Base-by-base conservation (phyloP, 2,113 vertebrate species). In the Myxocyprinus asiaticus region DNA sequence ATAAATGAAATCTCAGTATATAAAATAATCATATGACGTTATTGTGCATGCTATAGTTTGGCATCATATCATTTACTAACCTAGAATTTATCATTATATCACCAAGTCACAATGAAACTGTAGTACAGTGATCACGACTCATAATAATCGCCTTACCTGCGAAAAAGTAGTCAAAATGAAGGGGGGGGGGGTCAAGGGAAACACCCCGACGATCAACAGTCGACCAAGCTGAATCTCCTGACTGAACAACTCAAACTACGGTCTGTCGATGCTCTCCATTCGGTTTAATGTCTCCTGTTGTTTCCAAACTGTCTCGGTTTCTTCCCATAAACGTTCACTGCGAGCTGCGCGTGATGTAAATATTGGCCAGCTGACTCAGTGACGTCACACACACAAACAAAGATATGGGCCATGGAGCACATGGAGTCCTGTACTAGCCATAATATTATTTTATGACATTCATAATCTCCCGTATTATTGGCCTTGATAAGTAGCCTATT, bases 361-460 rank as follows among this genome's bases (percentile, higher is more conserved):
- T 86, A 88, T 73, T 87, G 81, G 83, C 65, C 87, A 86, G 84
- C 84, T 88, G 87, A 87, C 82, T 74, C 22, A 7, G 53, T 87
- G 84, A 88, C 87, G 87, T 88, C 87, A 88, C 75, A 45, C 80
- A 79, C 59, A 76, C 66, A 77, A 66, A 81, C 70, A 67, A 48
- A 62, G 73, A 71, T 63, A 61, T 67, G 77, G 63, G 9, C 51
- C 66, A 65, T 45, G 69, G 65, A 45, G 58, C 65, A 64, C 59
- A 68, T 55, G 51, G 59, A 4, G 22, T 33, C 22, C 22, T 33
- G 22, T 3, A 33, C 22, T 77, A 45, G 56, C 47, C 47, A 6
- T 33, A 33, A 33, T 33, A 33, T 33, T 33, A 33, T 33, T 33
- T 33, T 33, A 33, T 33, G 3, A 33, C 22, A 33, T 33, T 33